phyloP scores from a whole-genome alignment of 2,113 vertebrate species.

The Oreochromis spilurus region DNA sequence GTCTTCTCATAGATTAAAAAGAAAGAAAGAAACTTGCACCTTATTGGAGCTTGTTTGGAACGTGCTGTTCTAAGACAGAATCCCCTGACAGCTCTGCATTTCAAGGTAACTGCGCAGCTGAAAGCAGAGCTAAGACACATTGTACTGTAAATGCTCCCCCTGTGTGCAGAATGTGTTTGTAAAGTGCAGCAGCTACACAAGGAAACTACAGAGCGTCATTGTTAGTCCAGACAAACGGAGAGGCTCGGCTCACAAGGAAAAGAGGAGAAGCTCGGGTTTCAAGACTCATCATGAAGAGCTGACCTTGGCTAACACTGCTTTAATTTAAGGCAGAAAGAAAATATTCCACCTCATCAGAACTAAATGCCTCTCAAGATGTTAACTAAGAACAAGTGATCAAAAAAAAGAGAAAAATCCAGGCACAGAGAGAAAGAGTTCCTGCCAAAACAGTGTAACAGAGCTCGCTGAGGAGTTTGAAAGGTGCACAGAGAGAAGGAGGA shows the following conservation, averaged over 20 bases:
- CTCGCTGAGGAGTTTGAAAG: neutral
- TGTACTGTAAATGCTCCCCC: neutral
- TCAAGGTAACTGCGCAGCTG: constrained; percentile 14
- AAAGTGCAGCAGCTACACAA: constrained; percentile 11
- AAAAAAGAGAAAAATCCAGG: neutral
- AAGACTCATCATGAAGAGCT: neutral
- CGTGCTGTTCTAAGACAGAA: neutral
- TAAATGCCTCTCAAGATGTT: neutral
- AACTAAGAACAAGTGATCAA: constrained; percentile 3
- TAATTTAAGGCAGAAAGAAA: neutral
- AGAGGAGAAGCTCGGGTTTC: neutral
- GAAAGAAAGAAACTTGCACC: neutral
- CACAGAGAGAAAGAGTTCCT: neutral
- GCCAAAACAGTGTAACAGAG: constrained; percentile 13
- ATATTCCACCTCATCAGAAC: constrained; percentile 1
- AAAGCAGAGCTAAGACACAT: constrained; percentile 24
- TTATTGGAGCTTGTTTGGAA: constrained; percentile 3
- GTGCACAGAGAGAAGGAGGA: neutral
- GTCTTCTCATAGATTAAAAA: neutral
- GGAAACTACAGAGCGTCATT: constrained; percentile 45
- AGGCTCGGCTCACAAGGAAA: neutral
- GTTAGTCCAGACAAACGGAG: constrained; percentile 22
- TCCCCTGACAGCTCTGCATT: neutral
- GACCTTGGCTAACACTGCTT: constrained; percentile 27
- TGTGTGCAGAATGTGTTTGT: neutral